Base-by-base conservation (phyloP, 2,888 invertebrate species). In the Lordiphosa andalusiaca region DNA sequence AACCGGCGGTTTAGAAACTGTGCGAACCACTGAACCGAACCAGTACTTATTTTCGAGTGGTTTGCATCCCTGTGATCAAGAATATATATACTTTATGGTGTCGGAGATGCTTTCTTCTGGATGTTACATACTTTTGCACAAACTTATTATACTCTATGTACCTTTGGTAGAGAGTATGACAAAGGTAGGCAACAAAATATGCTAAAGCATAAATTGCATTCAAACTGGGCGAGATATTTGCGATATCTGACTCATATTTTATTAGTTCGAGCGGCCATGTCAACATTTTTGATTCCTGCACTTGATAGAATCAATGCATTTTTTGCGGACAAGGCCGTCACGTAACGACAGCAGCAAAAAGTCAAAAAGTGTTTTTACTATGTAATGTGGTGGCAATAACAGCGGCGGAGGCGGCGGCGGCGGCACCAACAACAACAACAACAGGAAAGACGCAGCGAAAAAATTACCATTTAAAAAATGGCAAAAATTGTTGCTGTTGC, bases 401-500 rank as follows among this genome's bases (percentile, higher is more conserved):
- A 65, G 30, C 57, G 73, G 52, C 38, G 64, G 30, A 55, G 71
- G 52, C 36, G 64, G 39, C 13, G 56, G 53, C 49, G 63, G 39
- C 51, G n/a, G n/a, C n/a, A n/a, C n/a, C n/a, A n/a, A n/a, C n/a
- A n/a, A n/a, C n/a, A n/a, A n/a, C n/a, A n/a, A 59, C 16, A 53
- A 51, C 21, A 37, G 41, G 41, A 61, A 44, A 39, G 33, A 42
- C 41, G 36, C 25, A 53, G 13, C 37, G 40, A 51, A 65, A 77
- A 77, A 71, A 81, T 69, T 71, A 69, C 78, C 72, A 73, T 71
- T 67, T 65, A 65, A 80, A 67, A 71, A 67, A 68, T 65, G 58
- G 62, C 58, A 69, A 69, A 71, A 81, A 73, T 70, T 69, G 85
- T 84, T 84, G 75, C 71, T 85, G 84, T 72, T 84, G 82, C 82